These are phyloP conservation scores for Pogonomyrmex barbatus DNA, from an alignment of 1,140 invertebrate species.

Conservation along the genomic window DNA sequence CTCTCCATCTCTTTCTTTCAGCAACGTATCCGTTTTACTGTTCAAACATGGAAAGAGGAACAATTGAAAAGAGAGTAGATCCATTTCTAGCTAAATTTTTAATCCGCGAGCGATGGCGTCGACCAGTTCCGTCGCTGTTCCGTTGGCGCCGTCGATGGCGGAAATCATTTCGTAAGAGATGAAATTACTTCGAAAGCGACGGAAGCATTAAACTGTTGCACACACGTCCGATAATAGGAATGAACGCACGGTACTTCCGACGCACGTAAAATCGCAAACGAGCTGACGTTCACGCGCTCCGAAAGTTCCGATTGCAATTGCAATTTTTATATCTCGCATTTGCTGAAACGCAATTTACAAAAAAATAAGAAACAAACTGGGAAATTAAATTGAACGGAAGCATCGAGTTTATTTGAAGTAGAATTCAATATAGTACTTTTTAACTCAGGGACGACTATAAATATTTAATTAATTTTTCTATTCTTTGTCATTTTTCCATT, in stretches of 20 bases:
- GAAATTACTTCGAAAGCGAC: slow-evolving; percentile 72
- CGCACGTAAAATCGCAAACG: neutral
- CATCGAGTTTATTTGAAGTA: neutral
- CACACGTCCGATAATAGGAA: slow-evolving; percentile 46
- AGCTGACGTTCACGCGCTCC: neutral
- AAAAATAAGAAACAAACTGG: neutral
- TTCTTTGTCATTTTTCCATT: neutral
- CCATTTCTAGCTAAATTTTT: slow-evolving; percentile 38
- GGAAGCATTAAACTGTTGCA: slow-evolving; percentile 70
- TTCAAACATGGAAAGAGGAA: neutral
- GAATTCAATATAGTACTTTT: slow-evolving; percentile 3
- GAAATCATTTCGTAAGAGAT: slow-evolving; percentile 21
- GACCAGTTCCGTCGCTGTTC: slow-evolving; percentile 52
- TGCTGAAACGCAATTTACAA: neutral
- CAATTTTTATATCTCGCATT: neutral
- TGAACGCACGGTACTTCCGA: slow-evolving; percentile 38
- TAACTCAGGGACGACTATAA: neutral
- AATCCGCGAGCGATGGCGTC: slow-evolving; percentile 46
- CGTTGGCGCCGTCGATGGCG: neutral
- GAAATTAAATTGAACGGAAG: neutral
- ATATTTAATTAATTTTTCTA: neutral
- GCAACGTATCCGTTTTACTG: neutral
- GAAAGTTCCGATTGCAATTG: neutral
- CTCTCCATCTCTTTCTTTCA: slow-evolving; percentile 1
- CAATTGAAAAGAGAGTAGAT: slow-evolving; percentile 29